Evolutionary conservation across 2,113 vertebrate genomes (phyloP), one percentile per base, ranked within the genome.

Genomic region (Rissa tridactyla): DNA sequence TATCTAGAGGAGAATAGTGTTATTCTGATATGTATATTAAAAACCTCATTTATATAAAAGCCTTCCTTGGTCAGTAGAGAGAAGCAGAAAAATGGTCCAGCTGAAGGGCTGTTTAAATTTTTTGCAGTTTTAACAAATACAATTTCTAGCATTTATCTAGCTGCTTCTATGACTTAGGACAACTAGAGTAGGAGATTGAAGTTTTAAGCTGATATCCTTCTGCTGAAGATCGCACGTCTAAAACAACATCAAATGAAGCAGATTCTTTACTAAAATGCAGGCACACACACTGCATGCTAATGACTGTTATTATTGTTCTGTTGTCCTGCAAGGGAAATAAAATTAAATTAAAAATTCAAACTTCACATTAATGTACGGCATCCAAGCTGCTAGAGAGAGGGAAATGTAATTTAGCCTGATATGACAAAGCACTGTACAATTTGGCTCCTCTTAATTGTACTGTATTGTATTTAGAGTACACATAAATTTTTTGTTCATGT

Each of bases 281-380:
- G 11, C 29, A 46, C 12, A 6, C 13, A 36, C 7, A 13, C 65
- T 79, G 49, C 14, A 38, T 21, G 15, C 30, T 51, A 68, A 38
- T 9, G 9, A 46, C 18, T 73, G 7, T 71, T 70, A 5, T 30
- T 83, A 60, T 25, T 14, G 13, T 72, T 87, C 52, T 92, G 36
- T 80, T 75, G 49, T 75, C 29, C 36, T 82, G 25, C 36, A 69
- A 84, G 30, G 44, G 52, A 86, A 95, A 82, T 65, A 57, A 85
- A 85, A 94, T 82, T 30, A 5, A 84, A 66, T 36, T 54, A 32
- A 82, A 82, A 87, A 66, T 40, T 82, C 16, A 62, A 62, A 42
- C 27, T 85, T 69, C 40, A 54, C 27, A 21, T 71, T 78, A 72
- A 30, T 0, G 0, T 65, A 7, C 2, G 4, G 23, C 11, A 1